Evolutionary conservation across 2,797 vertebrate species (phyloP).

Genomic region (Silurus aristotelis): DNA sequence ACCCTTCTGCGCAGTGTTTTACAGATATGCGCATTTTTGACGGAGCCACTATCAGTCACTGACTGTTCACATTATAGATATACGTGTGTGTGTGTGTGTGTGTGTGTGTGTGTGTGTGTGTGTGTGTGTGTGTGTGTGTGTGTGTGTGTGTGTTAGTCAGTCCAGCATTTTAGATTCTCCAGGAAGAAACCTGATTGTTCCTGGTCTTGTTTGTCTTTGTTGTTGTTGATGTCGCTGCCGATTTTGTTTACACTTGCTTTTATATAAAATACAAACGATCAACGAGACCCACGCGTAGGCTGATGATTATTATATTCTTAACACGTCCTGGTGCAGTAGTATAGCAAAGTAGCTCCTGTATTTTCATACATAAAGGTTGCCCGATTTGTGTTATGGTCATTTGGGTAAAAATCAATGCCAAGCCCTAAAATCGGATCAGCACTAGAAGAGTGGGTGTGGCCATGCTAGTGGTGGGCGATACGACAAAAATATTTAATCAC

Average conservation of each 20-base stretch:
- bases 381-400: background rate
- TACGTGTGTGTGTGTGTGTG: no score
- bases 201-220: background rate
- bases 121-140: background rate
- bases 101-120: background rate
- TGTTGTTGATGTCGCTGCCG: background rate
- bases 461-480: background rate
- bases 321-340: conserved; percentile 39
- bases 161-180: background rate
- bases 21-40: background rate
- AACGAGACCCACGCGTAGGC: background rate
- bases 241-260: background rate
- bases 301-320: conserved; percentile 6
- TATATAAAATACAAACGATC: background rate
- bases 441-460: background rate
- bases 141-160: background rate
- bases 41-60: background rate
- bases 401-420: background rate
- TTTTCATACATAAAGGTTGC: background rate
- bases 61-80: background rate
- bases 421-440: background rate
- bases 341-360: conserved; percentile 10
- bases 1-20: background rate
- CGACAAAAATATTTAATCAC: background rate
- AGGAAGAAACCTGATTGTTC: background rate